phyloP scores from a whole-genome alignment of 2,797 vertebrate species.

The Brachyrhaphis roseni region DNA sequence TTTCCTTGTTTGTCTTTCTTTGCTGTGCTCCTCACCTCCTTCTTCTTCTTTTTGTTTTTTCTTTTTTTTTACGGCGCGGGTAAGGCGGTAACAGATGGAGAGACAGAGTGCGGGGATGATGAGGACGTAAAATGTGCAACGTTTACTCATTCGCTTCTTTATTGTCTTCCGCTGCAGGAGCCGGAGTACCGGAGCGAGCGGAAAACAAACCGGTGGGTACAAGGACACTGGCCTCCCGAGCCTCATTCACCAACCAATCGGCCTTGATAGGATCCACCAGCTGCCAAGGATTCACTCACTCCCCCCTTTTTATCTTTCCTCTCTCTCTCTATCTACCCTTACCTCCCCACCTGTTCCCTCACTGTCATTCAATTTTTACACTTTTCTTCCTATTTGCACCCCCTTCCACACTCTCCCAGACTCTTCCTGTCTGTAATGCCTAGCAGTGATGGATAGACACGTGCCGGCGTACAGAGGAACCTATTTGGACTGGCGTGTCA shows the following conservation, averaged over 20 bases:
- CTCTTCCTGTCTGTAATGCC: slow-evolving; percentile 79
- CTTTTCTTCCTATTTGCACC: slow-evolving; percentile 65
- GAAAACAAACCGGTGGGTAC: slow-evolving; percentile 84
- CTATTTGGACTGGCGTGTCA: slow-evolving; percentile 99
- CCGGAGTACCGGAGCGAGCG: slow-evolving; percentile 63
- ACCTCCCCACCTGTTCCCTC: slow-evolving; percentile 69
- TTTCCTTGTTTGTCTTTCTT: slow-evolving; percentile 30
- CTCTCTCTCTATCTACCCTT: slow-evolving; percentile 62
- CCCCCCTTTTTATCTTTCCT: slow-evolving; percentile 51
- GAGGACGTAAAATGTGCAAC: slow-evolving; percentile 83
- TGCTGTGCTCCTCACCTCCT: slow-evolving; percentile 27
- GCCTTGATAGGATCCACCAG: slow-evolving; percentile 88
- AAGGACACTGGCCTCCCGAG: slow-evolving; percentile 88
- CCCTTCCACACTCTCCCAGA: slow-evolving; percentile 33
- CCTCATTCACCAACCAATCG: slow-evolving; percentile 89
- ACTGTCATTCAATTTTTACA: slow-evolving; percentile 75
- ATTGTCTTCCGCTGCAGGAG: slow-evolving; percentile 77
- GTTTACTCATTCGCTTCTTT: slow-evolving; percentile 80
- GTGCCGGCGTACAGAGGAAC: slow-evolving; percentile 93
- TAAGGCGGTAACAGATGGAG: slow-evolving; percentile 83
- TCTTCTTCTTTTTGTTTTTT: slow-evolving; percentile 5
- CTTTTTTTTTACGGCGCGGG: slow-evolving; percentile 52
- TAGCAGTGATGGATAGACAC: slow-evolving; percentile 92
- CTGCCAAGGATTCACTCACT: slow-evolving; percentile 84
- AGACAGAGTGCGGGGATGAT: slow-evolving; percentile 87